Conservation (phyloP, 2,113 vertebrate genomes). For the Melanocharis versteri region DNA sequence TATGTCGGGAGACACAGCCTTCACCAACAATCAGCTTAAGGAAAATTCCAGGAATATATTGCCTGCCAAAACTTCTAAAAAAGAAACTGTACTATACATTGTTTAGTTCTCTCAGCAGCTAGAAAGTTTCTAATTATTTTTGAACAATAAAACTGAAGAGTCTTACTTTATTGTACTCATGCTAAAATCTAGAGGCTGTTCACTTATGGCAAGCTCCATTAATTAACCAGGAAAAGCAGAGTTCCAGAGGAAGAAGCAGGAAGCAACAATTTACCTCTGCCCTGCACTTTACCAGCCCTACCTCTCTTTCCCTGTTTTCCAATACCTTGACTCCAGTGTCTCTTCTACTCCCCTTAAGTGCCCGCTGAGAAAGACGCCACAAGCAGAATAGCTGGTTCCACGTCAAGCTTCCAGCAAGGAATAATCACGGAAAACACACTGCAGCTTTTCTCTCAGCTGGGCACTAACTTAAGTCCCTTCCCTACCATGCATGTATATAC, state of each 20-base stretch:
- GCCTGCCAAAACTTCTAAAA: not conserved
- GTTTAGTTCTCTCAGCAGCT: not conserved
- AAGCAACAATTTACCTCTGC: not conserved
- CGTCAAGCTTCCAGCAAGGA: not conserved
- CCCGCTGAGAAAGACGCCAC: not conserved
- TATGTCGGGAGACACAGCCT: rapidly evolving
- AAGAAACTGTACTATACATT: too few relatives aligned
- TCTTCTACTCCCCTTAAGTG: not conserved
- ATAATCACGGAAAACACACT: not conserved
- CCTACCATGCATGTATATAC: not conserved
- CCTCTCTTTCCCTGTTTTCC: not conserved
- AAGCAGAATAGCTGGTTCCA: not conserved
- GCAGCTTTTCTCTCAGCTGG: not conserved
- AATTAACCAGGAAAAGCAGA: not conserved
- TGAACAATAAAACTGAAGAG: not conserved
- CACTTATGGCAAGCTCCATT: not conserved
- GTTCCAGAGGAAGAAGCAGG: not conserved
- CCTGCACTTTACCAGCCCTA: not conserved
- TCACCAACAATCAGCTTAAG: not conserved
- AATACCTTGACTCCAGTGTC: not conserved
- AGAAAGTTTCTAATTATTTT: not conserved
- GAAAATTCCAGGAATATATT: not conserved
- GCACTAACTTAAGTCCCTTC: not conserved
- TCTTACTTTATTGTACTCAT: not conserved
- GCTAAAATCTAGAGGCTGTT: not conserved